Evolutionary conservation across 2,113 vertebrate species (phyloP), one percentile per base, ranked within the genome.

Genomic region (Corvus hawaiiensis): DNA sequence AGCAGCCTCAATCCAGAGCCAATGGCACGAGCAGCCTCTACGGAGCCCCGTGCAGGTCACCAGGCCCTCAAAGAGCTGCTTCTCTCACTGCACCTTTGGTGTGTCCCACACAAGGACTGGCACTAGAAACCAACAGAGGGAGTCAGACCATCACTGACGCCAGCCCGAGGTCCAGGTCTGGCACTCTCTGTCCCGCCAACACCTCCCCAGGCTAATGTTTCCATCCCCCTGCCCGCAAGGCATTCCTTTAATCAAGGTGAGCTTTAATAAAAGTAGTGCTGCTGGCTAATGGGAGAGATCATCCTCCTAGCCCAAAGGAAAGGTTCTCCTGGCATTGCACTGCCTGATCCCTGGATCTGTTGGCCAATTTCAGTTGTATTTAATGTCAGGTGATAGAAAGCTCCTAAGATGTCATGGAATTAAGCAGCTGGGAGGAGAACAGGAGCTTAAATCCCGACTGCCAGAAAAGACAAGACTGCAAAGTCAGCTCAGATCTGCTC

Each of bases 81-180:
- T 63, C 64, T 74, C 21, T 28, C 39, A 37, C 21, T 19, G 5
- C 2, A 16, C 18, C 27, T 68, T 22, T 18, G 37, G 27, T 16
- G 62, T 27, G 68, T 44, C 13, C 39, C 64, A 41, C 54, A 32
- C 43, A 48, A 51, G 48, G 64, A 67, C 39, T 32, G 69, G 76
- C 56, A 58, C 22, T 17, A 51, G 39, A 83, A 68, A 79, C 81
- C 94, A 85, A 93, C 32, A 95, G 81, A 92, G 89, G 91, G 82
- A 95, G 81, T 73, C 81, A 95, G 62, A 77, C 37, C 28, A 56
- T 48, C 41, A 48, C 56, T 32, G 78, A 78, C 0, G 0, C 26
- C 55, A 37, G 66, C 39, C 20, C 0, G 0, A 79, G 11, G 35
- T 12, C 46, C 4, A 76, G 13, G 33, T 9, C 51, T 4, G 0